A percentile compares a stretch with the other conserved stretches of the same genome.
phyloP scores from a whole-genome alignment of 2,888 invertebrate species.

The Drosophila borealis region DNA sequence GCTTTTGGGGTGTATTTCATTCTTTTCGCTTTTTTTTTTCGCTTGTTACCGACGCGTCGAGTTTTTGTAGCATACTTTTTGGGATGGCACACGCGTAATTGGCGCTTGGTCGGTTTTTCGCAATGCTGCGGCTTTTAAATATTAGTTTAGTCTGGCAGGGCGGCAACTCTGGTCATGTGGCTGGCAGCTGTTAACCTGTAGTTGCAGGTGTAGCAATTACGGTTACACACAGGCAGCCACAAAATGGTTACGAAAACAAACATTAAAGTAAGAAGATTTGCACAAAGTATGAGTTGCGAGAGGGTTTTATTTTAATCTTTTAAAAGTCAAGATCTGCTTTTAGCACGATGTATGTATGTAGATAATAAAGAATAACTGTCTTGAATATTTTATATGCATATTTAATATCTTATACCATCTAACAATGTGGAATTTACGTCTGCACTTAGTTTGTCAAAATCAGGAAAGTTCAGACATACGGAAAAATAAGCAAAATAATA shows the following conservation, averaged over 20 bases:
- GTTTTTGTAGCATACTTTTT: constrained; percentile 42
- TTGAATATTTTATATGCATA: too few species aligned
- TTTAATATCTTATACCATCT: too few species aligned
- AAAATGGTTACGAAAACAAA: constrained; percentile 31
- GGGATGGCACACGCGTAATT: constrained; percentile 60
- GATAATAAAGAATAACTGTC: too few species aligned
- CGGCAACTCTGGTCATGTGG: constrained; percentile 22
- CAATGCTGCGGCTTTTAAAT: constrained; percentile 55
- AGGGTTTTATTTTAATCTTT: background rate
- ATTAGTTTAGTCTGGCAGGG: constrained; percentile 45
- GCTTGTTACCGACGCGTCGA: constrained; percentile 24
- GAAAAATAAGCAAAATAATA: too few species aligned
- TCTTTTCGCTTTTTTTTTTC: constrained; percentile 5
- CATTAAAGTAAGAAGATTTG: constrained; percentile 13
- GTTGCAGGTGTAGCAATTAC: constrained; percentile 50
- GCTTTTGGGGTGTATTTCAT: constrained; percentile 2
- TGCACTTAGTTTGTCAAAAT: too few species aligned
- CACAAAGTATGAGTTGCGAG: background rate
- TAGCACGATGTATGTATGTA: background rate
- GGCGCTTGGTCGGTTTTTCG: constrained; percentile 56
- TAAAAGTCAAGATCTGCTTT: too few species aligned
- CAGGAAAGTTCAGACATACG: too few species aligned
- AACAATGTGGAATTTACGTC: too few species aligned
- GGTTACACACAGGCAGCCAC: constrained; percentile 27
- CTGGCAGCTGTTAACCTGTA: constrained; percentile 44